These are phyloP conservation scores for Tiliacea citrago DNA, from an alignment of 2,888 invertebrate genomes.

Conservation along the genomic window DNA sequence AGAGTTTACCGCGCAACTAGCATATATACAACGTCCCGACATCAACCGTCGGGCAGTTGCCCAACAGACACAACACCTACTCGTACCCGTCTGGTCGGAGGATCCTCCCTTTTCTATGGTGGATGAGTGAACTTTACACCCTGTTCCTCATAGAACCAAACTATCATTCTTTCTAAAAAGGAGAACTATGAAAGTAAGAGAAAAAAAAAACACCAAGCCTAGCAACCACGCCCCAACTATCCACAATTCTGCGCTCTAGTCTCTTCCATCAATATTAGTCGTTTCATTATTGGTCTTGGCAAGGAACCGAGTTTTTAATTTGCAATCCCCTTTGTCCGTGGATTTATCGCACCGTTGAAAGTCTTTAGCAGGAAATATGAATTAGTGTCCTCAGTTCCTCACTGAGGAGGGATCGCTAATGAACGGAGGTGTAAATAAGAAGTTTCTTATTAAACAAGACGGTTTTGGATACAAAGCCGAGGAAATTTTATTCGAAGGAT, in stretches of 20 bases:
- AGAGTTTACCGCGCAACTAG: too few relatives aligned
- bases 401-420: slow-evolving; percentile 79
- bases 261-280: slow-evolving; percentile 72
- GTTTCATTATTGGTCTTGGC: slow-evolving; percentile 79
- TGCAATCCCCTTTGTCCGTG: slow-evolving; percentile 84
- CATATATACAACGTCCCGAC: too few relatives aligned
- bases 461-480: slow-evolving; percentile 58
- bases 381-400: slow-evolving; percentile 82
- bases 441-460: slow-evolving; percentile 66
- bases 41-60: too few relatives aligned
- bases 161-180: neutral
- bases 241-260: slow-evolving; percentile 45
- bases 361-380: slow-evolving; percentile 85
- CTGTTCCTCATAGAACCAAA: too few relatives aligned
- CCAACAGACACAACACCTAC: too few relatives aligned
- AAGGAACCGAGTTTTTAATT: slow-evolving; percentile 86
- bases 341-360: slow-evolving; percentile 85
- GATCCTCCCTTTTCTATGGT: too few relatives aligned
- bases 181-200: rapidly evolving
- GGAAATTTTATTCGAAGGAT: slow-evolving; percentile 53
- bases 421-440: slow-evolving; percentile 72
- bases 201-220: neutral
- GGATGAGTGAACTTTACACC: too few relatives aligned
- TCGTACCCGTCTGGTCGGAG: too few relatives aligned
- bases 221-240: slow-evolving; percentile 30